These are phyloP conservation scores for Aegotheles bennettii DNA, from an alignment of 2,113 vertebrate species.

Conservation along the genomic window DNA sequence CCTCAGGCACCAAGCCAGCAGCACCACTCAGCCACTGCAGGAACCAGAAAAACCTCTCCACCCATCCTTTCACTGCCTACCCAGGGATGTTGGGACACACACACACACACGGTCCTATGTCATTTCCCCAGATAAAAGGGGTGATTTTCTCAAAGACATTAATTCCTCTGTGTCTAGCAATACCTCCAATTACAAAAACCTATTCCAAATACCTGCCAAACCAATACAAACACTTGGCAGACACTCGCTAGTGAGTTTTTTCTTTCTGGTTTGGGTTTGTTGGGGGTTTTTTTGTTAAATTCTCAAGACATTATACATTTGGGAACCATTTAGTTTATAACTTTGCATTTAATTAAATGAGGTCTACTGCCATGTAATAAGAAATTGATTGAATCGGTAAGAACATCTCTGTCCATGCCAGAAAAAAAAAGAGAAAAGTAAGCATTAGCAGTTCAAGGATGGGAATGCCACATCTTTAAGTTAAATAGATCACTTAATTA, in stretches of 20 bases:
- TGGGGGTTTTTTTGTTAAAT: background rate
- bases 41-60: background rate
- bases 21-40: background rate
- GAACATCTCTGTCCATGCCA: background rate
- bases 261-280: background rate
- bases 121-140: background rate
- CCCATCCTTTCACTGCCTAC: background rate
- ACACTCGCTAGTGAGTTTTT: background rate
- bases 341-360: slow-evolving; percentile 63
- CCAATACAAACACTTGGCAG: slow-evolving; percentile 45
- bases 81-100: background rate
- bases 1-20: rapidly evolving
- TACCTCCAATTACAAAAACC: background rate
- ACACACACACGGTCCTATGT: background rate
- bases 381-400: slow-evolving; percentile 31
- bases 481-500: slow-evolving; percentile 53
- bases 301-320: slow-evolving; percentile 30
- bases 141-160: background rate
- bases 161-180: background rate
- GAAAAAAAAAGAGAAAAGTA: background rate
- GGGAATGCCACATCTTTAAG: slow-evolving; percentile 2
- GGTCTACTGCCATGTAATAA: slow-evolving; percentile 51
- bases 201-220: slow-evolving; percentile 33
- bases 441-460: background rate
- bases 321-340: slow-evolving; percentile 53